Evolutionary conservation across 2,797 vertebrate species (phyloP).

Genomic region (Bradypodion pumilum): DNA sequence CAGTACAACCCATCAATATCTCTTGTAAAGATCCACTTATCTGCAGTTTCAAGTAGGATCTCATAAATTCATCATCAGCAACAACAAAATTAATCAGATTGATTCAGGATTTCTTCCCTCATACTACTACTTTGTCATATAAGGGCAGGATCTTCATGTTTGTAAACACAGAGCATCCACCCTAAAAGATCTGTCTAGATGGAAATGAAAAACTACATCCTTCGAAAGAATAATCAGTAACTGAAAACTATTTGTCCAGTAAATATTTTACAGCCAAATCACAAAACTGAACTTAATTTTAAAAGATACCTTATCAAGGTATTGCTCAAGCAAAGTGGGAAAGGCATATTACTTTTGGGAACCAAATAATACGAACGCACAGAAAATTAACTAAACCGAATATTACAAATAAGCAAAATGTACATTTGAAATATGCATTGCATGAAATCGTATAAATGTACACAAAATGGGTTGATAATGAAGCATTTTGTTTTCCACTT

Average conservation of each 20-base stretch:
- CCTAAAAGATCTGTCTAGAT: neutral
- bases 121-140: slow-evolving; percentile 20
- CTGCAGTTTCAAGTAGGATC: neutral
- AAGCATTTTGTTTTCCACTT: neutral
- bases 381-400: slow-evolving; percentile 28
- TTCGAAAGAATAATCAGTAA: slow-evolving; percentile 36
- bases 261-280: slow-evolving; percentile 54
- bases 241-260: slow-evolving; percentile 45
- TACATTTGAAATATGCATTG: slow-evolving; percentile 31
- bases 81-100: slow-evolving; percentile 17
- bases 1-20: neutral
- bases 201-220: slow-evolving; percentile 33
- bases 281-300: slow-evolving; percentile 58
- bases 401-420: slow-evolving; percentile 8
- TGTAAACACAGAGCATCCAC: slow-evolving; percentile 22
- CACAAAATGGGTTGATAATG: slow-evolving; percentile 19
- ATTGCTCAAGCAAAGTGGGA: slow-evolving; percentile 68
- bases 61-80: slow-evolving; percentile 12
- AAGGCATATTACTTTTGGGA: slow-evolving; percentile 79
- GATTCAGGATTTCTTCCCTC: slow-evolving; percentile 34
- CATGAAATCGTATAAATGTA: slow-evolving; percentile 26
- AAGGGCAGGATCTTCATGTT: slow-evolving; percentile 5
- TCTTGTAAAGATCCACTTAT: neutral
- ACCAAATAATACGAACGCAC: slow-evolving; percentile 74
- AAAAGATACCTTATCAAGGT: slow-evolving; percentile 57